Base-by-base conservation (phyloP, 2,113 vertebrate genomes). In the Sebastes fasciatus region DNA sequence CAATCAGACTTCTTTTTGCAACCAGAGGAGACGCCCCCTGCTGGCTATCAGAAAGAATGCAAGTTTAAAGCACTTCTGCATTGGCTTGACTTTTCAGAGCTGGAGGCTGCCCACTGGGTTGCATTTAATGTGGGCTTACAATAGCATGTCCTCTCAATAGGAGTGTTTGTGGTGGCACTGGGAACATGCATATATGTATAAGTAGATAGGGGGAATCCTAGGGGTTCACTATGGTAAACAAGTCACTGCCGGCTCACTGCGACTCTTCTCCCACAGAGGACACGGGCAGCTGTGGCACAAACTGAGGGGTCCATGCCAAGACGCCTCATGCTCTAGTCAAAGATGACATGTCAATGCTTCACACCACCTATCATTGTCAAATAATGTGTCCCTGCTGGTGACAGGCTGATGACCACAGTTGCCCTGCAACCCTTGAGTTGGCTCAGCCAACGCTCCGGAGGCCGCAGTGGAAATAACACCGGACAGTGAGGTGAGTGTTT, bases 281-380 rank as follows among this genome's bases (percentile, higher is more conserved):
- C 74, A 64, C 48, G 49, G 51, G 76, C 90, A 89, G 88, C 84
- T 92, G 86, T 77, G 88, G 84, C 85, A 90, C 82, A 80, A 81
- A 85, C 76, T 45, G 57, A 85, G 79, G 89, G 65, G 1, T 80
- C 79, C 82, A 72, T 64, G 79, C 83, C 89, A 86, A 86, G 91
- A 93, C 61, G 68, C 64, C 77, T 85, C 81, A 72, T 79, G 89
- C 86, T 89, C 73, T 73, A 79, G 86, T 90, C 71, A 82, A 83
- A 90, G 79, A 88, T 92, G 92, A 92, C 90, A 91, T 80, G 74
- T 82, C 68, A 48, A 82, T 81, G 74, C 85, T 78, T 88, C 89
- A 86, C 84, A 90, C 81, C 83, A 83, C 82, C 83, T 92, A 88
- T 90, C 88, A 86, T 85, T 89, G 92, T 92, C 91, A 91, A 79